Evolutionary conservation across 2,797 vertebrate genomes (phyloP).

Genomic region (Halcyon chelicuti): DNA sequence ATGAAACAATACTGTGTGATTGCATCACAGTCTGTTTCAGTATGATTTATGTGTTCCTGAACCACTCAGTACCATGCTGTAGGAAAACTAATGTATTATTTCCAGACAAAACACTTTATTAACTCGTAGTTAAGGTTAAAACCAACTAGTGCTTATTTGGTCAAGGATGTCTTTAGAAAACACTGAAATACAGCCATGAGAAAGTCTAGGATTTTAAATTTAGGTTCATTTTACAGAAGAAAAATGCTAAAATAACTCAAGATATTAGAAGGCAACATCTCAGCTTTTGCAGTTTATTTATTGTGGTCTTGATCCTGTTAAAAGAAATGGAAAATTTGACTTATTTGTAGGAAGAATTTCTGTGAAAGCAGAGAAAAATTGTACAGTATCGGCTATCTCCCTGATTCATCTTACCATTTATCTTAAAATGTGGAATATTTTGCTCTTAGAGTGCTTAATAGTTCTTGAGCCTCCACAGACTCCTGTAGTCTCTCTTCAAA

Average conservation of each 20-base stretch:
- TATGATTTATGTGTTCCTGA: constrained; percentile 61
- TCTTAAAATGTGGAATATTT: neutral
- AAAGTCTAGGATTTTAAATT: neutral
- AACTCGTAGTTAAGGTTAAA: neutral
- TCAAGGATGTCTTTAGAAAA: neutral
- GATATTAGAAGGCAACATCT: neutral
- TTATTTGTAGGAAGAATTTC: neutral
- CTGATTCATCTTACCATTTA: neutral
- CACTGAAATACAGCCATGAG: neutral
- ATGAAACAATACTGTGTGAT: constrained; percentile 45
- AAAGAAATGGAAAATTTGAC: neutral
- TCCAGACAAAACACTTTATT: constrained; percentile 30
- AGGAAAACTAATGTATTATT: constrained; percentile 14
- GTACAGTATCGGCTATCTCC: neutral
- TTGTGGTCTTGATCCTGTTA: neutral
- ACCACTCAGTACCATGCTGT: constrained; percentile 3
- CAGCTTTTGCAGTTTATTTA: neutral
- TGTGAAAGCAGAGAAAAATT: neutral
- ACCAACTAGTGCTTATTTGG: neutral
- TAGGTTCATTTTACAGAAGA: neutral
- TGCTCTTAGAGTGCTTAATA: neutral
- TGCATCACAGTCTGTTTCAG: constrained; percentile 35
- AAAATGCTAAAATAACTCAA: neutral
- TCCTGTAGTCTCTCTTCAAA: neutral
- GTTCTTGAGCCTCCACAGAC: neutral